Evolutionary conservation across 2,888 invertebrate species (phyloP).

Genomic region (Parnassius apollo): DNA sequence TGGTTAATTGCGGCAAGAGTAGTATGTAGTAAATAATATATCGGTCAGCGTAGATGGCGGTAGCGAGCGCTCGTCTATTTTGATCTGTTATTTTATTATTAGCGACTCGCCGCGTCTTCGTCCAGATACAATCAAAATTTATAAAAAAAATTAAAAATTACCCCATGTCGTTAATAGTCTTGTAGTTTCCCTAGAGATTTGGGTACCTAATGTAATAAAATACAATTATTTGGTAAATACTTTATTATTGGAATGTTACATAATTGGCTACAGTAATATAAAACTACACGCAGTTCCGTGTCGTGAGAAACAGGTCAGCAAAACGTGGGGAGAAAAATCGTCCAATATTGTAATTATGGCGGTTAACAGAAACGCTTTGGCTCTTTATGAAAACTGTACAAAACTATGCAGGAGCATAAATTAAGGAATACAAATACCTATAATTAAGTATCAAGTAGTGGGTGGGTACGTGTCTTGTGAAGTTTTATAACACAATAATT

Average conservation of each 20-base stretch:
- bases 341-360: constrained; percentile 47
- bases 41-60: too few relatives aligned
- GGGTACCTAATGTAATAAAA: constrained; percentile 37
- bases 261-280: constrained; percentile 56
- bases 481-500: constrained; percentile 10
- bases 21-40: too few relatives aligned
- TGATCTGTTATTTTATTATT: too few relatives aligned
- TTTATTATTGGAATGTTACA: constrained; percentile 72
- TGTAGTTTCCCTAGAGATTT: background rate
- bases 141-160: too few relatives aligned
- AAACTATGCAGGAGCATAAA: constrained; percentile 15
- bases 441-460: constrained; percentile 23
- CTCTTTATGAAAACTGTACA: constrained; percentile 37
- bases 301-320: constrained; percentile 33
- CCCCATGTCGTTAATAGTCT: too few relatives aligned
- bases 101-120: too few relatives aligned
- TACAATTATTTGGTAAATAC: constrained; percentile 55
- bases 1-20: too few relatives aligned
- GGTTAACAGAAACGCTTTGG: constrained; percentile 63
- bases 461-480: constrained; percentile 16
- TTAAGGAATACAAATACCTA: constrained; percentile 16
- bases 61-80: too few relatives aligned
- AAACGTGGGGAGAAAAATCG: constrained; percentile 29
- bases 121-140: too few relatives aligned
- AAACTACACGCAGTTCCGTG: constrained; percentile 39